phyloP scores from a whole-genome alignment of 2,888 invertebrate species.

The Sarcophaga carnaria region DNA sequence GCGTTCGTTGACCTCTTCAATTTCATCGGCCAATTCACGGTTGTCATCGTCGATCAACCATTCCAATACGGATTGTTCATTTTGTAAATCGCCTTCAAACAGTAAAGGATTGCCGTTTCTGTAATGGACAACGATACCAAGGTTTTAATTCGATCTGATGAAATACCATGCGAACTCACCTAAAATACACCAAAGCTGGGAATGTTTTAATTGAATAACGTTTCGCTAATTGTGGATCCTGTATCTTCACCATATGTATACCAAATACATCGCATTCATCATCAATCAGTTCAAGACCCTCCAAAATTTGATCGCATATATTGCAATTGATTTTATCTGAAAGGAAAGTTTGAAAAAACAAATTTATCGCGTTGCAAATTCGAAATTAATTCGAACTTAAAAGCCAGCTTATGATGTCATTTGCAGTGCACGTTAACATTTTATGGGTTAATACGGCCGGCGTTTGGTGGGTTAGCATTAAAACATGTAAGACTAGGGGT shows the following conservation, averaged over 20 bases:
- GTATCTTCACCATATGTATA: conserved; percentile 96
- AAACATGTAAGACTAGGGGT: neutral
- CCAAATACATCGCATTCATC: conserved; percentile 96
- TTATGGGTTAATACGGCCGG: neutral
- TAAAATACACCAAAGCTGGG: conserved; percentile 94
- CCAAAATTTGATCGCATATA: conserved; percentile 94
- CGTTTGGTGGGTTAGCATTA: neutral
- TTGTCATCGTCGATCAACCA: conserved; percentile 97
- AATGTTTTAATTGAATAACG: conserved; percentile 97
- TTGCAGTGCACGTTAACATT: neutral
- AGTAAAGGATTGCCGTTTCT: conserved; percentile 94
- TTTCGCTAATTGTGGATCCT: conserved; percentile 94
- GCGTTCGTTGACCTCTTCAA: conserved; percentile 94
- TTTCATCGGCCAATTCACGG: conserved; percentile 95
- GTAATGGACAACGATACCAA: conserved; percentile 28
- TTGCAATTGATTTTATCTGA: conserved; percentile 94
- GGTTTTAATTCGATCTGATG: no score
- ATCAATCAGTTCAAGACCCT: conserved; percentile 93
- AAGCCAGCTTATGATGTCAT: neutral
- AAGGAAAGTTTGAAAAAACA: conserved; percentile 1
- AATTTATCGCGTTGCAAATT: neutral
- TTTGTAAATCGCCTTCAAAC: conserved; percentile 95
- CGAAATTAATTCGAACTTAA: no score
- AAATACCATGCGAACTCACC: conserved; percentile 81
- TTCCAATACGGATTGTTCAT: conserved; percentile 94